phyloP scores from a whole-genome alignment of 2,113 vertebrate species.

The Ptilorrhoa leucosticta region DNA sequence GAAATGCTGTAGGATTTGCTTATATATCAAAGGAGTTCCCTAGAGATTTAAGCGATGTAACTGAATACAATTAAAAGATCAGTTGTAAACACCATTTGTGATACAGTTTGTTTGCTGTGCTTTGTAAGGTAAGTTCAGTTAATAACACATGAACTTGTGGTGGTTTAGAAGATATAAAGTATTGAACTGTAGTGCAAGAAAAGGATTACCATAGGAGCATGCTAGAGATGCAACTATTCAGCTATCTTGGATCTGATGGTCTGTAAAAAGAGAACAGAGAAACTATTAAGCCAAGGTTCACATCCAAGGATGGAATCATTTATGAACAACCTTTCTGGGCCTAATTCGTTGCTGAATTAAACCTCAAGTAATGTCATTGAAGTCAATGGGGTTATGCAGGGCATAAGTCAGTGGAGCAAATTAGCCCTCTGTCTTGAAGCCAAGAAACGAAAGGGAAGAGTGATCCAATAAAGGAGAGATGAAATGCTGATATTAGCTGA shows the following conservation, averaged over 20 bases:
- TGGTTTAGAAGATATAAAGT: conserved; percentile 15
- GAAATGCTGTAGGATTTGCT: conserved; percentile 60
- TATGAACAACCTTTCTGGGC: conserved; percentile 22
- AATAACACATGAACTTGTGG: background rate
- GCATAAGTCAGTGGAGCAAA: conserved; percentile 19
- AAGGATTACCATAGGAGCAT: background rate
- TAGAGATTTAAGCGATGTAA: conserved; percentile 31
- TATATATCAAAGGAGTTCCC: conserved; percentile 59
- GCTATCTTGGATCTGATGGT: conserved; percentile 45
- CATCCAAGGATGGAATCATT: conserved; percentile 2
- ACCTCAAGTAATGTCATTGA: conserved; percentile 11
- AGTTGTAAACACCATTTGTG: conserved; percentile 18
- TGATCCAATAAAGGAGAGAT: conserved; percentile 21
- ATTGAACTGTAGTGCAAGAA: background rate
- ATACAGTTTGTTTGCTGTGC: conserved; percentile 1
- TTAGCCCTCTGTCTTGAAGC: conserved; percentile 20
- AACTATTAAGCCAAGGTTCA: conserved; percentile 16
- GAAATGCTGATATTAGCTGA: conserved; percentile 35
- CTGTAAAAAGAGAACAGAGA: conserved; percentile 43
- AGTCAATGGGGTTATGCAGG: conserved; percentile 27
- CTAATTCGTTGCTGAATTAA: conserved; percentile 32
- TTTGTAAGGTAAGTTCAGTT: conserved; percentile 4
- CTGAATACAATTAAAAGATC: conserved; percentile 64
- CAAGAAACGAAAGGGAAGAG: conserved; percentile 22
- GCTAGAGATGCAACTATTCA: background rate